Base-by-base conservation (phyloP, 2,113 vertebrate genomes). In the Datnioides undecimradiatus region DNA sequence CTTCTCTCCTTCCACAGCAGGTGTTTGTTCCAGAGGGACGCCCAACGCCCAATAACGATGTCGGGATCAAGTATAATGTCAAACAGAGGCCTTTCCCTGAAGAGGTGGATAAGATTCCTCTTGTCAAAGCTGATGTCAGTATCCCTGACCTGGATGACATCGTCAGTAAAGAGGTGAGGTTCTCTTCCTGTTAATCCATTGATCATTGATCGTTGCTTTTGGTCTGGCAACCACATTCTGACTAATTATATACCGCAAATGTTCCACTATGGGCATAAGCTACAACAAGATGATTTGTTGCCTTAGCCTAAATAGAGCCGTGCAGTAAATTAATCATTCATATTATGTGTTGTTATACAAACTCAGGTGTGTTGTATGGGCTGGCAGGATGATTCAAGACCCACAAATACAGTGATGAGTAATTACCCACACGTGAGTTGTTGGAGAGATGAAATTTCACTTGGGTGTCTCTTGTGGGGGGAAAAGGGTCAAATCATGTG, bases 61-160 rank as follows among this genome's bases (percentile, higher is more conserved):
- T 97, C 83, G 97, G 97, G 9, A 92, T 97, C 86, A 97, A 95
- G 73, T 97, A 97, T 84, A 97, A 93, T 17, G 96, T 98, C 69
- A 98, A 97, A 88, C 97, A 98, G 82, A 96, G 97, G 33, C 97
- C 97, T 16, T 99, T 99, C 90, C 97, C 97, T 21, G 97, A 99
- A 79, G 97, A 99, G 80, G 97, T 98, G 83, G 97, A 99, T 89
- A 99, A 98, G 92, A 98, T 99, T 84, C 97, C 97, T 0, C 96
- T 98, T 67, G 97, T 98, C 75, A 99, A 99, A 93, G 97, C 97
- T 72, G 97, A 99, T 83, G 92, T 98, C 76, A 99, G 97, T 91
- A 98, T 98, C 90, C 97, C 97, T 65, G 97, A 99, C 92, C 92
- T 99, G 92, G 97, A 98, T 76, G 97, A 99, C 91, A 98, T 98